phyloP scores from a whole-genome alignment of 2,888 invertebrate species.

The Liopterus haemorrhoidalis region DNA sequence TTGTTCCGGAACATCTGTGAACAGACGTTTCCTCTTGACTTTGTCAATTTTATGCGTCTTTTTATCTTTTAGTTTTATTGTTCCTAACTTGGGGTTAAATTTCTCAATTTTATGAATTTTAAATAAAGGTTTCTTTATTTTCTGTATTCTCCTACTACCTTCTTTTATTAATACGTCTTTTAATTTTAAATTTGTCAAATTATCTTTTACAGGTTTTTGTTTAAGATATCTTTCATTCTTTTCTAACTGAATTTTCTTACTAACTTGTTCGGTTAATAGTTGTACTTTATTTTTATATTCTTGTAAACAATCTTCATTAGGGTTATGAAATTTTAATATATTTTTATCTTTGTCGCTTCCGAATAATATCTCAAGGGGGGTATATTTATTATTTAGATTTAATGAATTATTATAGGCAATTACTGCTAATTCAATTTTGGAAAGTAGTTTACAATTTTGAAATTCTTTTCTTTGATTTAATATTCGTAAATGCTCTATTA shows the following conservation, averaged over 20 bases:
- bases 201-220: background rate
- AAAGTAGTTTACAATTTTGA: background rate
- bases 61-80: background rate
- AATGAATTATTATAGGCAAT: constrained; percentile 9
- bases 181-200: background rate
- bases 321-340: background rate
- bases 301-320: constrained; percentile 1
- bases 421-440: constrained; percentile 1
- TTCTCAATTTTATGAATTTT: background rate
- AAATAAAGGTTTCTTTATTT: constrained; percentile 1
- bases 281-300: background rate
- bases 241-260: background rate
- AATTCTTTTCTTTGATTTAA: constrained; percentile 5
- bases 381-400: constrained; percentile 1
- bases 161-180: background rate
- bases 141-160: background rate
- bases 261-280: background rate
- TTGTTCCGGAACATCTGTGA: background rate
- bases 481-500: constrained; percentile 6
- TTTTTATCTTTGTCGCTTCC: background rate
- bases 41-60: constrained; percentile 4
- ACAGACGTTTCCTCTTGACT: constrained; percentile 1
- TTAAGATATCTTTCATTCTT: constrained; percentile 1
- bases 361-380: constrained; percentile 1
- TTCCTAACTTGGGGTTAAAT: background rate